Evolutionary conservation across 2,113 vertebrate species (phyloP).

Genomic region (Neodontobutis hainanensis): DNA sequence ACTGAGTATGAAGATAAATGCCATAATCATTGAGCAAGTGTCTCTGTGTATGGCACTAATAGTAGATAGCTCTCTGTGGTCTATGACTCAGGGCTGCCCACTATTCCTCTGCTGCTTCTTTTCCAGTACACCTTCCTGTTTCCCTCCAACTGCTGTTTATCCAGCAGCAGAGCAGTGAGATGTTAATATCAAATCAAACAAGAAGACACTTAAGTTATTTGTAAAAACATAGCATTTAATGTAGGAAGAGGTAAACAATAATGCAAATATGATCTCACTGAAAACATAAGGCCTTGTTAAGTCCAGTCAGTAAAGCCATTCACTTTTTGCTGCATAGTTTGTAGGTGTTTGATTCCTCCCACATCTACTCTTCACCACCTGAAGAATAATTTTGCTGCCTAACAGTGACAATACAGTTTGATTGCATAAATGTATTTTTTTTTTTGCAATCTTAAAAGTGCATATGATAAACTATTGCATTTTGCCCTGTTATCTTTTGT

Average conservation of each 20-base stretch:
- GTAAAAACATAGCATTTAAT: neutral
- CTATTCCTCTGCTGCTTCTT: slow-evolving; percentile 41
- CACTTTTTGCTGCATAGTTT: slow-evolving; percentile 12
- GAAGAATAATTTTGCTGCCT: neutral
- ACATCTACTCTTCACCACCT: neutral
- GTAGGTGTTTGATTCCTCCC: slow-evolving; percentile 7
- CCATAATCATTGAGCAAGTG: slow-evolving; percentile 13
- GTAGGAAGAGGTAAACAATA: neutral
- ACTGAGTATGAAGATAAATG: slow-evolving; percentile 22
- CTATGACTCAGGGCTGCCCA: slow-evolving; percentile 62
- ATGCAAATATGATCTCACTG: neutral
- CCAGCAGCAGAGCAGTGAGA: slow-evolving; percentile 22
- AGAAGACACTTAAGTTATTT: neutral
- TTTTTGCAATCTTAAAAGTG: neutral
- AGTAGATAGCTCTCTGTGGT: slow-evolving; percentile 24
- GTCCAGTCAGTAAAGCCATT: slow-evolving; percentile 15
- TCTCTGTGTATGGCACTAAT: slow-evolving; percentile 5
- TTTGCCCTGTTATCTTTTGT: too few relatives aligned
- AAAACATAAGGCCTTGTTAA: slow-evolving; percentile 17
- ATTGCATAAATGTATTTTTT: neutral
- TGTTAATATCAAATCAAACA: slow-evolving; percentile 15
- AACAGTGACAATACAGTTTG: neutral
- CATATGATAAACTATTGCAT: neutral
- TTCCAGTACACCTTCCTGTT: slow-evolving; percentile 49
- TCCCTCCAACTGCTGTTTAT: slow-evolving; percentile 40